Percentiles rank a stretch among this genome's conserved stretches.
These are phyloP conservation scores for Aphodius sticticus DNA, from an alignment of 2,888 invertebrate genomes.

Conservation along the genomic window DNA sequence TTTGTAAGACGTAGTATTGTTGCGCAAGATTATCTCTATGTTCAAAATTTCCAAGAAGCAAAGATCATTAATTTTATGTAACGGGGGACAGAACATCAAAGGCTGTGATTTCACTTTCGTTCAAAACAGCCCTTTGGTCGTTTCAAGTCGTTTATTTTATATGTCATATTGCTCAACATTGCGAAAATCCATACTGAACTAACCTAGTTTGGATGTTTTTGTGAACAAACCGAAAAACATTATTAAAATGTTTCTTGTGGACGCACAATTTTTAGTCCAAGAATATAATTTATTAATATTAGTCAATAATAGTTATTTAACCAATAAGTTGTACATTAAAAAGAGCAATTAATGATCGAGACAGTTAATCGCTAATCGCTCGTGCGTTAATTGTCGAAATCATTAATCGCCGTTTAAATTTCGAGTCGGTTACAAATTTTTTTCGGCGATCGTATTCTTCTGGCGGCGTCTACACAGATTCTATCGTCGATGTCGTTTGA, in stretches of 20 bases:
- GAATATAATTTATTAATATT: no score
- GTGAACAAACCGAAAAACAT: neutral
- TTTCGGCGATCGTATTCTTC: no score
- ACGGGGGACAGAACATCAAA: neutral
- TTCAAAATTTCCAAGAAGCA: neutral
- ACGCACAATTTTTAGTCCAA: no score
- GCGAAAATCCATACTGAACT: neutral
- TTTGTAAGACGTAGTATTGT: neutral
- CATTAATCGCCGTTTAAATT: no score
- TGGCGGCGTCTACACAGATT: no score
- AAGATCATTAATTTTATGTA: neutral
- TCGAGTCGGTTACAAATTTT: no score
- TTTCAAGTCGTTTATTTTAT: neutral
- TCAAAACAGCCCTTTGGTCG: neutral
- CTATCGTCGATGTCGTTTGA: no score
- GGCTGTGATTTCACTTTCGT: neutral
- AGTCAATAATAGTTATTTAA: no score
- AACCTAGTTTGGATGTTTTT: neutral
- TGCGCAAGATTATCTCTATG: neutral
- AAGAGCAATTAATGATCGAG: no score
- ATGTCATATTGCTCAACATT: neutral
- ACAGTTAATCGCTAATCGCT: no score
- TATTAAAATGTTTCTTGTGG: neutral
- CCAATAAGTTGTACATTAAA: no score
- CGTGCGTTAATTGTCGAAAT: no score